Base-by-base conservation (phyloP, 30 jellyfish, hydroid and myxozoan species). In the Pseudorhiza aurosa region DNA sequence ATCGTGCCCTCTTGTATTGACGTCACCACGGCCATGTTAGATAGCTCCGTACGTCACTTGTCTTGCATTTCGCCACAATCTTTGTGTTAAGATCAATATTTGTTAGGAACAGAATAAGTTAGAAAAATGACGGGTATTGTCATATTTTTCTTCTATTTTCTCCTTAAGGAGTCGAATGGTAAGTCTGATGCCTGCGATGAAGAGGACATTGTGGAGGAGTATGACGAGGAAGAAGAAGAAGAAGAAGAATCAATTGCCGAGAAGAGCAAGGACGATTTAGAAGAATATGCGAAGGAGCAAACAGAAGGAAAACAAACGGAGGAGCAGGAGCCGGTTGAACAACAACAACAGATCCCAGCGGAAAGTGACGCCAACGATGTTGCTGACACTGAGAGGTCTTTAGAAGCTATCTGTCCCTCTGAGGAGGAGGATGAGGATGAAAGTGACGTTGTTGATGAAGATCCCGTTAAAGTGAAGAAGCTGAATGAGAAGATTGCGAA, bases 401-500 rank as follows among this genome's bases (percentile, higher is more conserved):
- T 10, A 2, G 75, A 60, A 25, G 51, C 43, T n/a, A 51, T 9
- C 12, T 19, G 28, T 29, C 51, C 21, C 0, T 39, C 56, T 64
- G 96, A 76, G 29, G 80, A 58, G 44, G 77, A 46, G 33, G 30
- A 15, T 5, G 51, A 31, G 35, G 59, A 58, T 65, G 85, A 43
- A 3, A 68, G 32, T 11, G 82, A 47, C 22, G 25, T 58, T 0
- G 49, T 72, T n/a, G 44, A 75, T 18, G 68, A 85, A n/a, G 95
- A 91, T 73, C 76, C 85, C 21, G 22, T 47, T 3, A 47, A 47
- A 26, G n/a, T 47, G n/a, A 47, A 47, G n/a, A 94, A 88, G 51
- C 36, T 69, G 51, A 62, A 50, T 53, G 95, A 65, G 37, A 81
- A 75, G 46, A 67, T 94, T 29, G 80, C 85, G 1, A 19, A 75